phyloP scores from a whole-genome alignment of 2,888 invertebrate genomes.

The Myopa testacea region DNA sequence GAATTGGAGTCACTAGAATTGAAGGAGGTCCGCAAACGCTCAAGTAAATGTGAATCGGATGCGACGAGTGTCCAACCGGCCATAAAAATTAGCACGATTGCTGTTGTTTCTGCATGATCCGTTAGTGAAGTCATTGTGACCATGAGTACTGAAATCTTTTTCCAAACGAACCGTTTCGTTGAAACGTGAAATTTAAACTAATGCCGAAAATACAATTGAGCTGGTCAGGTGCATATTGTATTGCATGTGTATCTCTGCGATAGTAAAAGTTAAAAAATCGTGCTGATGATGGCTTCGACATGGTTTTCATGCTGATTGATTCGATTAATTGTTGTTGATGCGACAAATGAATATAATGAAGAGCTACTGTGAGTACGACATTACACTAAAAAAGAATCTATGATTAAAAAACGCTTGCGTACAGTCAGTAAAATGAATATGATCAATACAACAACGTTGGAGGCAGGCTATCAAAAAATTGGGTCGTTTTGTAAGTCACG shows the following conservation, averaged over 20 bases:
- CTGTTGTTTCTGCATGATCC: background rate
- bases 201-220: background rate
- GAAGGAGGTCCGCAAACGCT: background rate
- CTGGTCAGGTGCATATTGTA: background rate
- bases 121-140: background rate
- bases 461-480: too few species aligned
- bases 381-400: background rate
- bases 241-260: background rate
- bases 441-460: too few species aligned
- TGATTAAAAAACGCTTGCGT: too few species aligned
- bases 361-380: background rate
- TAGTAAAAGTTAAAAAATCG: background rate
- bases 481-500: too few species aligned
- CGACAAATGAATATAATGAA: background rate
- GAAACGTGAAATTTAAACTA: slow-evolving; percentile 4
- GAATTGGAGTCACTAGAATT: background rate
- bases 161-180: background rate
- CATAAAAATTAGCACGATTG: background rate
- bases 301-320: slow-evolving; percentile 65
- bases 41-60: background rate
- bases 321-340: slow-evolving; percentile 59
- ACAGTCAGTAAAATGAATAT: too few species aligned
- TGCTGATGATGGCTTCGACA: slow-evolving; percentile 58
- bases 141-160: background rate
- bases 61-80: background rate